Evolutionary conservation across 2,888 invertebrate genomes (phyloP), one percentile per base, ranked within the genome.

Genomic region (Hydriomena furcata): DNA sequence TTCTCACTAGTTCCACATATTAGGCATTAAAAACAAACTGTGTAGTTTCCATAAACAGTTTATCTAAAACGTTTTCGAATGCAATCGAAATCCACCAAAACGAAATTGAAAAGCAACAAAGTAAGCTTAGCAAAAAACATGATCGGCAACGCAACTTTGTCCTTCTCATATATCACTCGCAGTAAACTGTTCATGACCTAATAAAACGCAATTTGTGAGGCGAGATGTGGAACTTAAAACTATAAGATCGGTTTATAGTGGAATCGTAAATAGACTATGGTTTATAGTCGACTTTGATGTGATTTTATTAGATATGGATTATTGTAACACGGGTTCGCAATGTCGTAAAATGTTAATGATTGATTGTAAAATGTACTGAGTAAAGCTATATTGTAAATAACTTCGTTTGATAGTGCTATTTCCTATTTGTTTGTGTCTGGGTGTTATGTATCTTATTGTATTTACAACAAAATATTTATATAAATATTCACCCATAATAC

Each of bases 171-270:
- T 69, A 68, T 67, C 65, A 68, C 59, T 66, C 61, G 58, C 73
- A 75, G 74, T 84, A 82, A 84, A 81, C 65, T 66, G 70, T 79
- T 80, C 76, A 78, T 77, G 76, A 67, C 70, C 71, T 71, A 80
- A 81, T 84, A 84, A 84, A 84, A 84, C 68, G 74, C 80, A 82
- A 81, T 83, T 84, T 83, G 83, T 82, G 79, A 76, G 71, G 69
- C 67, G 70, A 72, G 71, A 80, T 76, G 68, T 68, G 71, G 55
- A 79, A 82, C 77, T 83, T 82, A 77, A 81, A 82, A 82, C 81
- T 81, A 79, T 74, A 72, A 75, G 76, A 75, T 68, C 66, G 68
- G 61, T 82, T 83, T 82, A 82, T 79, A 63, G 72, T 61, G 32
- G 24, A 55, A 60, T 73, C 78, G 71, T 84, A 82, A 84, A 82